Evolutionary conservation across 2,888 invertebrate species (phyloP).

Genomic region (Dolichomitus sp.): DNA sequence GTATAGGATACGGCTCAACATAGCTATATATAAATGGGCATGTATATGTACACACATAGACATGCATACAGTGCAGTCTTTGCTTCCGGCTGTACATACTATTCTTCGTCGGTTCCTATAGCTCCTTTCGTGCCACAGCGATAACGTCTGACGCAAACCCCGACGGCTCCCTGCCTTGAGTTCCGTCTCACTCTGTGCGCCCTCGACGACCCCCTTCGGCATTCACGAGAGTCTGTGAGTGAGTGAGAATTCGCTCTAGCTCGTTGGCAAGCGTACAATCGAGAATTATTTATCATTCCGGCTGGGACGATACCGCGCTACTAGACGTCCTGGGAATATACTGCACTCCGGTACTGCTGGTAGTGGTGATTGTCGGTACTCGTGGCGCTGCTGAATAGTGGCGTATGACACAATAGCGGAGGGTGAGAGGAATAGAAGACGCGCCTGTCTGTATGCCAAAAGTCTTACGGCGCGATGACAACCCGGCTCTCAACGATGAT

Average conservation of each 20-base stretch:
- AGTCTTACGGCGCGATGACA: constrained; percentile 14
- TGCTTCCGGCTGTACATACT: constrained; percentile 56
- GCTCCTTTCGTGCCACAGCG: constrained; percentile 52
- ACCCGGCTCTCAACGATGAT: neutral
- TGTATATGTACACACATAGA: constrained; percentile 1
- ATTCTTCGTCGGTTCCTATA: constrained; percentile 47
- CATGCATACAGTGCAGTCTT: constrained; percentile 20
- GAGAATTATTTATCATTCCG: constrained; percentile 71
- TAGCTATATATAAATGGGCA: constrained; percentile 1
- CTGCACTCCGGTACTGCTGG: constrained; percentile 30
- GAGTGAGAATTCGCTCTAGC: constrained; percentile 54
- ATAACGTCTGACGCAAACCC: constrained; percentile 65
- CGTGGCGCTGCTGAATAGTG: constrained; percentile 4
- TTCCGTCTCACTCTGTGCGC: constrained; percentile 46
- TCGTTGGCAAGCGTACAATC: constrained; percentile 68
- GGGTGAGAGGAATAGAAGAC: neutral
- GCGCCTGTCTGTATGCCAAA: constrained; percentile 18
- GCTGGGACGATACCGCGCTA: constrained; percentile 68
- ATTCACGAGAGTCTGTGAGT: constrained; percentile 33
- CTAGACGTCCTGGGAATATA: constrained; percentile 68
- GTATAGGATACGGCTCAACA: neutral
- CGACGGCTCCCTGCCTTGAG: constrained; percentile 44
- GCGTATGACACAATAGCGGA: neutral
- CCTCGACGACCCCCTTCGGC: constrained; percentile 38
- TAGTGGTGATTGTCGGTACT: constrained; percentile 14